phyloP scores from a whole-genome alignment of 1,140 invertebrate genomes.

The Grapholita molesta region DNA sequence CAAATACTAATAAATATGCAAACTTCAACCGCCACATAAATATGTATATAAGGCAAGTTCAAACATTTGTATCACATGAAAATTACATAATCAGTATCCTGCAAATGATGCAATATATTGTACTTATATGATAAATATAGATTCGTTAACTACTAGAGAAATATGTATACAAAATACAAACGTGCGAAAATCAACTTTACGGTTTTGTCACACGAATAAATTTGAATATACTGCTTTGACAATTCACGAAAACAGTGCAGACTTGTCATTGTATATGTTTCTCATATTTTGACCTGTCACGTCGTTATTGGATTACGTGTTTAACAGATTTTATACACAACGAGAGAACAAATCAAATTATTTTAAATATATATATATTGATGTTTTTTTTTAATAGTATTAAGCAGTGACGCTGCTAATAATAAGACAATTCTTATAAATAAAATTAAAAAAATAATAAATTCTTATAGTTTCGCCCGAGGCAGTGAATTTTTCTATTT shows the following conservation, averaged over 20 bases:
- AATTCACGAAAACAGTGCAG: constrained; percentile 7
- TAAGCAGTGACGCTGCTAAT: no score
- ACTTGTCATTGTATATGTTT: neutral
- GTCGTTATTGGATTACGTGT: neutral
- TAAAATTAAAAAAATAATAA: no score
- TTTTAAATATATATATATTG: no score
- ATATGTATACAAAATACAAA: neutral
- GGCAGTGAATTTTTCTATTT: no score
- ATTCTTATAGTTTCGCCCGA: no score
- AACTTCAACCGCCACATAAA: neutral
- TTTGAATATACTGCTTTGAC: neutral
- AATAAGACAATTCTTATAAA: no score
- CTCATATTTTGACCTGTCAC: neutral
- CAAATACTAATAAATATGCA: neutral
- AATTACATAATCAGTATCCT: neutral
- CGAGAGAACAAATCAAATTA: no score
- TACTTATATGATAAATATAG: constrained; percentile 1
- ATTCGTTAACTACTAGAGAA: neutral
- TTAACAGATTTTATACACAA: neutral
- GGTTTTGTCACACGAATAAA: neutral
- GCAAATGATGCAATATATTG: neutral
- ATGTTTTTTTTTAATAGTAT: no score
- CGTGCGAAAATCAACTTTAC: neutral
- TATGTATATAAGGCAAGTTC: constrained; percentile 8
- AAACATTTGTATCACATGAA: neutral